Base-by-base conservation (phyloP, 2,888 invertebrate genomes). In the Junonia oenone region DNA sequence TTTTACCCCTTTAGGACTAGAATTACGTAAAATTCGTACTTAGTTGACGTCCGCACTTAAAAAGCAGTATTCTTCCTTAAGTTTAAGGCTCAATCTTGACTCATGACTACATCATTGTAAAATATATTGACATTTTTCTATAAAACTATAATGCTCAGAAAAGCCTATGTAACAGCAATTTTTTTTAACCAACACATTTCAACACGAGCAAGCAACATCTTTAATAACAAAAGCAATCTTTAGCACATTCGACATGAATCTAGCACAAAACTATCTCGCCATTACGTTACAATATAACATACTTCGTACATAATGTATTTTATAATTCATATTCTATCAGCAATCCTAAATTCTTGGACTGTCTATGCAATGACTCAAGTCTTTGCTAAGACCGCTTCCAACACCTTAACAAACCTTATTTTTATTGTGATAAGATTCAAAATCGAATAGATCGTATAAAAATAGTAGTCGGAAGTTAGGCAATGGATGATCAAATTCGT, bases 331-430 rank as follows among this genome's bases (percentile, higher is more conserved):
- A 66, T 64, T 64, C 64, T 62, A 54, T 45, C 52, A 53, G 59
- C 63, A 56, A 63, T 55, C 59, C 45, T 61, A 60, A 65, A 66
- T 67, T 67, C 66, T 62, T 63, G 51, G 53, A 58, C 62, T 53
- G 55, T 49, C 50, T 55, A 47, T 27, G 38, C 54, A 51, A 62
- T 64, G 64, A 67, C 56, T 66, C 64, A 67, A 50, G 43, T 37
- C 43, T 53, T 47, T 40, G 26, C 35, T 33, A 45, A 40, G 13
- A 46, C 9, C 26, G 3, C 13, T 6, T 11, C 11, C 4, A 14
- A 15, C 15, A 9, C 38, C 40, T 29, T 49, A 53, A 27, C 3
- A 19, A 55, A 56, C 61, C 52, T 17, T 47, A 59, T 49, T 15
- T 1, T 13, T 1, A 31, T 15, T 2, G 2, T 0, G 1, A 49